These are phyloP conservation scores for Dicroscelio sp. DNA, from an alignment of 2,888 invertebrate genomes.

Conservation along the genomic window DNA sequence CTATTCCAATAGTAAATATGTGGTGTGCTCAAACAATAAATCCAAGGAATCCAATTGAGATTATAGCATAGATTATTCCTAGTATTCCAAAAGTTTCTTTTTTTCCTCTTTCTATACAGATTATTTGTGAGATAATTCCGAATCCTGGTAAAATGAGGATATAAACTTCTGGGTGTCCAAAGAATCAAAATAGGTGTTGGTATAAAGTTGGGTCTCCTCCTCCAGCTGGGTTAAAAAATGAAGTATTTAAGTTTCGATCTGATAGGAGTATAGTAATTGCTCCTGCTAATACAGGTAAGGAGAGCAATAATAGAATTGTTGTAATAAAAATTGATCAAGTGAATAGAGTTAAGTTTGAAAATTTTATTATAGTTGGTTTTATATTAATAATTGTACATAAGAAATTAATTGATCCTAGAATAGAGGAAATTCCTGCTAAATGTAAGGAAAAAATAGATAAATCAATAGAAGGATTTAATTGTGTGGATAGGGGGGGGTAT, in stretches of 20 bases:
- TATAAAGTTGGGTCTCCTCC: constrained; percentile 93
- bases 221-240: constrained; percentile 96
- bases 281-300: constrained; percentile 95
- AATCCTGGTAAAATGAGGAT: constrained; percentile 97
- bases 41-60: constrained; percentile 96
- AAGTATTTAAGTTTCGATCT: constrained; percentile 96
- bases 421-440: constrained; percentile 94
- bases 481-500: constrained; percentile 94
- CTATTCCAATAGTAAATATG: constrained; percentile 97
- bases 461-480: constrained; percentile 95
- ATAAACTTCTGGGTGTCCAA: constrained; percentile 96
- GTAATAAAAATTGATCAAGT: constrained; percentile 95
- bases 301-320: constrained; percentile 93
- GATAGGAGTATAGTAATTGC: constrained; percentile 96
- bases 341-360: constrained; percentile 94
- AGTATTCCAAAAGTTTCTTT: constrained; percentile 94
- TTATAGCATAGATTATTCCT: constrained; percentile 96
- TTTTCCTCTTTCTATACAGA: constrained; percentile 95
- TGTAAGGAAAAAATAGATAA: constrained; percentile 95
- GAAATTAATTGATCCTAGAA: constrained; percentile 96
- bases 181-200: constrained; percentile 94
- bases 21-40: constrained; percentile 97
- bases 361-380: constrained; percentile 86
- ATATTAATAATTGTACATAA: constrained; percentile 95
- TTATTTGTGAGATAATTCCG: constrained; percentile 96